Evolutionary conservation across 2,797 vertebrate genomes (phyloP).

Genomic region (Nyctibius grandis): DNA sequence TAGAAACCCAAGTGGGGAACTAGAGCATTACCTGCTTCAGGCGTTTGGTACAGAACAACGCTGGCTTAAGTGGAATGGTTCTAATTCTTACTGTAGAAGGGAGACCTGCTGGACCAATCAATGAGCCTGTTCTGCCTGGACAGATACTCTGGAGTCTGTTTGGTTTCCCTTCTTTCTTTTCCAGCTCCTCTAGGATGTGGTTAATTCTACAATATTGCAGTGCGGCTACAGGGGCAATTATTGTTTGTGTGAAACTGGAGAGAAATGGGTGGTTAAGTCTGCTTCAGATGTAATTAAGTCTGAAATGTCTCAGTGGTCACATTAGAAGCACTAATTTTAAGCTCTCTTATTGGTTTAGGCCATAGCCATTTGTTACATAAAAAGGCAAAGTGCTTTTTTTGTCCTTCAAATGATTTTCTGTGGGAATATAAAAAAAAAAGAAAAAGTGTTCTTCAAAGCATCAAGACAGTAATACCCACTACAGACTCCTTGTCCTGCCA

Average conservation of each 20-base stretch:
- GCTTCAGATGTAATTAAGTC: slow-evolving; percentile 53
- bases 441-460: background rate
- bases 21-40: background rate
- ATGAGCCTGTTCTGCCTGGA: background rate
- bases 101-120: background rate
- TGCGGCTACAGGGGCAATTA: background rate
- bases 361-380: slow-evolving; percentile 13
- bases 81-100: background rate
- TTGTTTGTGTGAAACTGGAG: slow-evolving; percentile 31
- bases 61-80: background rate
- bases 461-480: background rate
- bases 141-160: background rate
- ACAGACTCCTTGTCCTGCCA: slow-evolving; percentile 6
- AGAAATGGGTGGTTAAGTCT: slow-evolving; percentile 45
- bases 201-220: slow-evolving; percentile 14
- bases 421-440: background rate
- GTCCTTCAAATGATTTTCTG: slow-evolving; percentile 6
- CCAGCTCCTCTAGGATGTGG: slow-evolving; percentile 48
- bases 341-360: slow-evolving; percentile 1
- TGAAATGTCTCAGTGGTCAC: slow-evolving; percentile 49
- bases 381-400: background rate
- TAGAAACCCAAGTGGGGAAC: background rate
- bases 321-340: slow-evolving; percentile 49
- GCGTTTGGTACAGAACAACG: background rate
- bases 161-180: background rate